A percentile compares a stretch with the other conserved stretches of the same genome.
These are phyloP conservation scores for Nebria salina DNA, from an alignment of 2,888 invertebrate species.

Conservation along the genomic window DNA sequence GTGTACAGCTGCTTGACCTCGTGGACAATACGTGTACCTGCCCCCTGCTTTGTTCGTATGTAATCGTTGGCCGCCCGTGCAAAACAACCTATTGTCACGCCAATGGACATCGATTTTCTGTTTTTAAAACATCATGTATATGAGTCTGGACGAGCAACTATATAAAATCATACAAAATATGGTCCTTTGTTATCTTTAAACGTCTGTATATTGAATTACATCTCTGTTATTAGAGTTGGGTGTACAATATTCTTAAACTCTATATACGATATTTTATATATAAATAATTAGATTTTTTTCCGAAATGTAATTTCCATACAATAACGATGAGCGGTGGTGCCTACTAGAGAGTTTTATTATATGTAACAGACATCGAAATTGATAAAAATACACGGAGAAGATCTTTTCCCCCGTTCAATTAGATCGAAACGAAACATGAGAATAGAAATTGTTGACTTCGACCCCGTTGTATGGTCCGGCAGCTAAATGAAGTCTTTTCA, in stretches of 20 bases:
- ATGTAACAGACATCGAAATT: neutral
- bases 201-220: neutral
- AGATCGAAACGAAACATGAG: slow-evolving; percentile 56
- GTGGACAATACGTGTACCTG: slow-evolving; percentile 21
- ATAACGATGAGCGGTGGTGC: neutral
- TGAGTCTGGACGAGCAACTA: neutral
- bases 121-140: slow-evolving; percentile 6
- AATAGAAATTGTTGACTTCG: slow-evolving; percentile 59
- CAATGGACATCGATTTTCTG: slow-evolving; percentile 25
- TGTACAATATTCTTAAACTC: no score
- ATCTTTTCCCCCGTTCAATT: slow-evolving; percentile 54
- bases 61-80: slow-evolving; percentile 22
- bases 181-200: slow-evolving; percentile 8
- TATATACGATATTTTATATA: no score
- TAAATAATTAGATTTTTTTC: no score
- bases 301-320: neutral
- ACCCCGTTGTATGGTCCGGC: slow-evolving; percentile 56
- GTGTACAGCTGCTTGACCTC: slow-evolving; percentile 18
- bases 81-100: slow-evolving; percentile 26
- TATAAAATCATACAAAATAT: neutral
- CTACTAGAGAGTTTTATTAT: neutral
- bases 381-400: slow-evolving; percentile 10
- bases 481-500: slow-evolving; percentile 62
- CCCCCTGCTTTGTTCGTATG: neutral
- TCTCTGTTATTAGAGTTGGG: no score